These are phyloP conservation scores for Scytalopus superciliaris DNA, from an alignment of 2,113 vertebrate species.

Conservation along the genomic window DNA sequence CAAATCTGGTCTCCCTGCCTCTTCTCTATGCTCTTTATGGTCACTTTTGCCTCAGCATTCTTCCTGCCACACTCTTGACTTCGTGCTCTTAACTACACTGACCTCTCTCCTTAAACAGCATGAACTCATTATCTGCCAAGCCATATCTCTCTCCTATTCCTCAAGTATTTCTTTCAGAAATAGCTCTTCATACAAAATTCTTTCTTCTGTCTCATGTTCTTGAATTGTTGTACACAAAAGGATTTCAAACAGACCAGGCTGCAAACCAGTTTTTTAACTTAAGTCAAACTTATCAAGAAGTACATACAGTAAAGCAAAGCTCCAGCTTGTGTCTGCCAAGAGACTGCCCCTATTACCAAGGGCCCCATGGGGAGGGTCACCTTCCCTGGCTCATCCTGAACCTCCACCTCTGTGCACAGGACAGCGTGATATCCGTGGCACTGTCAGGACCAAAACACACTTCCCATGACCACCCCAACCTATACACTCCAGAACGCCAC, in stretches of 20 bases:
- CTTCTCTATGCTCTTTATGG: neutral
- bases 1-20: neutral
- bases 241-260: neutral
- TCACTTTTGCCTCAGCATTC: neutral
- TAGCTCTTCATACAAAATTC: neutral
- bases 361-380: neutral
- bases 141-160: neutral
- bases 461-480: fast-evolving
- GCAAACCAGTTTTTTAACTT: neutral
- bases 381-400: neutral
- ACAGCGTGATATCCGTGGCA: neutral
- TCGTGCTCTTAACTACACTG: neutral
- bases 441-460: neutral
- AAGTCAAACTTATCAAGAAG: neutral
- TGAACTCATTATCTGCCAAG: neutral
- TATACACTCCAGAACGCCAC: fast-evolving
- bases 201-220: neutral
- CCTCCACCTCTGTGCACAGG: neutral
- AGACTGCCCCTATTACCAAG: neutral
- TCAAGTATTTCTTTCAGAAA: neutral
- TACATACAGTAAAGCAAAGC: neutral
- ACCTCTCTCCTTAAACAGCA: neutral
- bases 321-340: neutral
- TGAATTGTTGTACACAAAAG: neutral
- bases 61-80: neutral